A percentile compares a stretch with the other conserved stretches of the same genome.
These are phyloP conservation scores for Sorex araneus DNA, from an alignment of 2,113 vertebrate species.

Conservation along the genomic window DNA sequence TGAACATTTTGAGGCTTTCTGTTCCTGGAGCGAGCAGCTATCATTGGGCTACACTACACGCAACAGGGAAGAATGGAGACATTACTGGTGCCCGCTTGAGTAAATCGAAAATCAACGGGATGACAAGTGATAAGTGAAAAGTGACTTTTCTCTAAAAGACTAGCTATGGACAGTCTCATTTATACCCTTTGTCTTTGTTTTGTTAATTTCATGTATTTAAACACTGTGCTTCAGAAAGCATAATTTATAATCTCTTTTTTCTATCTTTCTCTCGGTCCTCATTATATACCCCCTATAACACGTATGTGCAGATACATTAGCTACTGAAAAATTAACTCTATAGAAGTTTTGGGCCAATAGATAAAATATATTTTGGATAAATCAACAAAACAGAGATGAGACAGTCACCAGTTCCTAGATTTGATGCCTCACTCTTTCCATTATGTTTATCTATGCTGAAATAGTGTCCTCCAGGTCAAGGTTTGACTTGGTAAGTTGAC, in stretches of 20 bases:
- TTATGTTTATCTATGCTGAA: background rate
- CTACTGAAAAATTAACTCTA: constrained; percentile 34
- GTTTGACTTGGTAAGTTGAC: background rate
- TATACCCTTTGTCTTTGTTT: constrained; percentile 6
- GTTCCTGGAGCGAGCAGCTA: no score
- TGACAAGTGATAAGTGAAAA: no score
- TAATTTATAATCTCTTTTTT: background rate
- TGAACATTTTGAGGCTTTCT: no score
- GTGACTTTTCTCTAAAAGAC: constrained; percentile 3
- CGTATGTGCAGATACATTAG: background rate
- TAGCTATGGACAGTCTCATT: background rate
- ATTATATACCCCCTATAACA: background rate
- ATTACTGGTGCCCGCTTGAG: background rate
- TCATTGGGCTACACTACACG: no score
- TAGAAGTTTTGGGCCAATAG: background rate
- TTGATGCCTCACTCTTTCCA: background rate
- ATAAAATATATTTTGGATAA: background rate
- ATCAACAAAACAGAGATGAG: background rate
- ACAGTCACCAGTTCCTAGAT: background rate
- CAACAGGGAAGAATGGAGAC: no score
- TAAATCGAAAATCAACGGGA: no score
- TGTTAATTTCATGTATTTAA: background rate
- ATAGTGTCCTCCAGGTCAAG: background rate
- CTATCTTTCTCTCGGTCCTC: background rate
- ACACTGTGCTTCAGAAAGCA: background rate